Evolutionary conservation across 2,888 invertebrate species (phyloP), one percentile per base, ranked within the genome.

Genomic region (Caenorhabditis uteleia): DNA sequence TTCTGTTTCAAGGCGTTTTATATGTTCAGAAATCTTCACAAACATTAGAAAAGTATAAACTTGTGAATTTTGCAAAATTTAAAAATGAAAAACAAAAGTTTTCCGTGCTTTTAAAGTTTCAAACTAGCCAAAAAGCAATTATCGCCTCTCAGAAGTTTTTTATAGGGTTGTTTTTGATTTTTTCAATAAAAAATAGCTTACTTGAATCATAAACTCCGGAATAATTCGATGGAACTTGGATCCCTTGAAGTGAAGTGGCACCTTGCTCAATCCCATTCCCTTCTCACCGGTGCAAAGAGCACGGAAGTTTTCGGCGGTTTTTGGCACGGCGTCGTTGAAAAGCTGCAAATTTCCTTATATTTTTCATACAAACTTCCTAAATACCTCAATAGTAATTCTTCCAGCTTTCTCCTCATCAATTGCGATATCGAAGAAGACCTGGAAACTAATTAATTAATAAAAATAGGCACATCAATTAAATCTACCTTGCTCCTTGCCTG

Each of bases 251-350:
- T 77, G 77, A 29, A 77, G 70, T 31, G 74, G 68, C 25, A 66
- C 51, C 21, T 74, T 74, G 14, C 55, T 49, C 51, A 70, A 60
- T 25, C 77, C 74, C 84, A 90, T 95, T 0, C 97, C 97, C 84
- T 94, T 93, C 84, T 98, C 97, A 83, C 82, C 82, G 12, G 83
- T 84, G 59, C 83, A 83, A 16, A 83, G 66, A 3, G 75, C 74
- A 20, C 83, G 68, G 71, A 83, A 84, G 60, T 83, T 78, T 83
- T 86, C 86, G 2, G 92, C 93, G 7, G 98, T 98, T 83, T 90
- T 90, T 0, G 98, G 98, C 1, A 93, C 95, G 33, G 98, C 88
- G 85, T 99, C 98, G 76, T 88, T 87, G 82, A 91, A 89, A 77
- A 95, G 87, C 91, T 95, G 87, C n/a, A 43, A 82, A 78, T 12